Evolutionary conservation across 2,113 vertebrate genomes (phyloP).

Genomic region (Thalassoma bifasciatum): DNA sequence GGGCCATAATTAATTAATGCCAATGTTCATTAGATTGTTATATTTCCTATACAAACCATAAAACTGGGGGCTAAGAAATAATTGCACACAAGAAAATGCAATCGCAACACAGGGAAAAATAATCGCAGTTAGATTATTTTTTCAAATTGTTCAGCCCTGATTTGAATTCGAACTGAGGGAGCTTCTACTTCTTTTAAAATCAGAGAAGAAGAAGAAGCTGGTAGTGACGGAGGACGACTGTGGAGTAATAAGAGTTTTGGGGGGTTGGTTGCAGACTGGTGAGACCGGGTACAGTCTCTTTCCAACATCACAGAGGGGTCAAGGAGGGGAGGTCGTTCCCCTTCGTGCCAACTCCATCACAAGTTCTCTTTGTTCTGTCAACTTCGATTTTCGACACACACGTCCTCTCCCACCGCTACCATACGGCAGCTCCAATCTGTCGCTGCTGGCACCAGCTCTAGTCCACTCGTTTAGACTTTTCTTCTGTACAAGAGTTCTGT

Average conservation of each 20-base stretch:
- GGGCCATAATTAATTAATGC: no score
- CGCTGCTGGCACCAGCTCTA: slow-evolving; percentile 53
- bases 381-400: slow-evolving; percentile 25
- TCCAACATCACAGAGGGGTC: slow-evolving; percentile 31
- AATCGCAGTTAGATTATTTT: no score
- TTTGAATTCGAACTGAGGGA: no score
- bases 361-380: slow-evolving; percentile 68
- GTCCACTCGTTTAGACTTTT: background rate
- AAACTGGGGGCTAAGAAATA: no score
- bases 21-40: no score
- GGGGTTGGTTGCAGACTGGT: background rate
- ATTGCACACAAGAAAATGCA: no score
- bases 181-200: background rate
- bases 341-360: slow-evolving; percentile 34
- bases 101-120: no score
- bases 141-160: no score
- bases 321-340: background rate
- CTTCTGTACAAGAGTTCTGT: slow-evolving; percentile 2
- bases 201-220: no score
- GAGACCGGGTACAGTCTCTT: slow-evolving; percentile 8
- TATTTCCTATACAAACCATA: no score
- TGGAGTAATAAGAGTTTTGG: background rate
- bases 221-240: no score
- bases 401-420: slow-evolving; percentile 58
- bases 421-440: slow-evolving; percentile 68